Evolutionary conservation across 2,113 vertebrate genomes (phyloP).

Genomic region (Lasiurus borealis): DNA sequence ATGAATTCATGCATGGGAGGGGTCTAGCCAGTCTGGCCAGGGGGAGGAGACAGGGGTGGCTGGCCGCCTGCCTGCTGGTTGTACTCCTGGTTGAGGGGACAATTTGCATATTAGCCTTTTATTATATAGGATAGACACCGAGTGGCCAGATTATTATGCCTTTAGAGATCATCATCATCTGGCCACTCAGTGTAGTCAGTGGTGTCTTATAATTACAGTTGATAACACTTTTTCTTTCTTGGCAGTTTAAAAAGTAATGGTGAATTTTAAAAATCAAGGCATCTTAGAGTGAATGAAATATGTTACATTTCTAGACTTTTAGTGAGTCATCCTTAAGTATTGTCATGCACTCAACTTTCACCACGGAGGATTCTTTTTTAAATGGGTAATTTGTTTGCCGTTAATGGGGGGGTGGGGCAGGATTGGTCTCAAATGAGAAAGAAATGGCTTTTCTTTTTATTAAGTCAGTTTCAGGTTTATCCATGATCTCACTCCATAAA

Average conservation of each 20-base stretch:
- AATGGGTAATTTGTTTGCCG: neutral
- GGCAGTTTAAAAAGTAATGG: neutral
- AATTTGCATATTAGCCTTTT: no score
- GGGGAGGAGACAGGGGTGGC: no score
- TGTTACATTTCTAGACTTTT: neutral
- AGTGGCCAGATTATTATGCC: no score
- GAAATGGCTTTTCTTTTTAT: slow-evolving; percentile 7
- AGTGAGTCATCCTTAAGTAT: neutral
- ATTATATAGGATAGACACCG: no score
- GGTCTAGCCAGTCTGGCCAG: no score
- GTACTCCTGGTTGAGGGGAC: no score
- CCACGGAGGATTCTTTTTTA: neutral
- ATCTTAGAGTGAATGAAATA: neutral
- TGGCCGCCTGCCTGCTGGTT: no score
- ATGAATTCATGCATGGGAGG: no score
- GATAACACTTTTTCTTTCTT: neutral
- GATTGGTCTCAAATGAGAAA: neutral
- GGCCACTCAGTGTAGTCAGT: neutral
- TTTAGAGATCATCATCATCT: no score
- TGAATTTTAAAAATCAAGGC: neutral
- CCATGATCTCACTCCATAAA: neutral
- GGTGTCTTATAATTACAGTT: neutral
- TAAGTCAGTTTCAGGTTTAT: slow-evolving; percentile 52
- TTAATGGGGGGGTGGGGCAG: neutral
- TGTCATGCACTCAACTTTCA: neutral